Percentiles rank a stretch among this genome's conserved stretches.
Evolutionary conservation across 2,113 vertebrate genomes (phyloP).

Genomic region (Halichoeres trimaculatus): DNA sequence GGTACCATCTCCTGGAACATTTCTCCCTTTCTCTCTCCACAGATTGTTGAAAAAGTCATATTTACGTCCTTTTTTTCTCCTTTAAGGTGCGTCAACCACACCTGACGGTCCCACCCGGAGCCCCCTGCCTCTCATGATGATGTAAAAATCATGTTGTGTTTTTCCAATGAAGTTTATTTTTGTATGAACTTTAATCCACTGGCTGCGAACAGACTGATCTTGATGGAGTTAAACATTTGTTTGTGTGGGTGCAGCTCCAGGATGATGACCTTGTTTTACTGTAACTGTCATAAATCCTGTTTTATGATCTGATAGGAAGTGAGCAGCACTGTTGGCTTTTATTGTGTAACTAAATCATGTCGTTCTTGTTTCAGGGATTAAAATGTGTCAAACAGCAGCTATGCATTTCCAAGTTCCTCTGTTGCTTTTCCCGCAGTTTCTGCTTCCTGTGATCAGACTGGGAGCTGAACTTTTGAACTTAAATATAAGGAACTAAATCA

Average conservation of each 20-base stretch:
- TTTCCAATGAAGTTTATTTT: not conserved
- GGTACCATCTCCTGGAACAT: not conserved
- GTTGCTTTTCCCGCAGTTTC: no score
- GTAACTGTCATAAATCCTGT: not conserved
- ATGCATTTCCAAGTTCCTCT: not conserved
- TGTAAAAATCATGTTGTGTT: not conserved
- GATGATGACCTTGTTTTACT: not conserved
- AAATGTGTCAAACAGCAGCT: no score
- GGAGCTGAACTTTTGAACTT: not conserved
- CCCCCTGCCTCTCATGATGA: not conserved
- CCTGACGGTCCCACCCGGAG: not conserved
- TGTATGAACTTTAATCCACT: not conserved
- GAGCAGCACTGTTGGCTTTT: not conserved
- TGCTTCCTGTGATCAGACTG: not conserved
- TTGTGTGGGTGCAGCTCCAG: not conserved
- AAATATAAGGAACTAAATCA: not conserved
- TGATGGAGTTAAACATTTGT: conserved; percentile 5
- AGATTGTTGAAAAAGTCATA: not conserved
- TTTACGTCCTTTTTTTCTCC: not conserved
- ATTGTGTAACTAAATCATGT: not conserved
- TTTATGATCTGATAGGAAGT: not conserved
- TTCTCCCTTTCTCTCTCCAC: no score
- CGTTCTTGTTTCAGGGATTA: not conserved
- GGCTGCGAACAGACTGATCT: no score
- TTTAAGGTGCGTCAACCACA: conserved; percentile 1